Base-by-base conservation (phyloP, 2,113 vertebrate species). In the Platichthys stellatus region DNA sequence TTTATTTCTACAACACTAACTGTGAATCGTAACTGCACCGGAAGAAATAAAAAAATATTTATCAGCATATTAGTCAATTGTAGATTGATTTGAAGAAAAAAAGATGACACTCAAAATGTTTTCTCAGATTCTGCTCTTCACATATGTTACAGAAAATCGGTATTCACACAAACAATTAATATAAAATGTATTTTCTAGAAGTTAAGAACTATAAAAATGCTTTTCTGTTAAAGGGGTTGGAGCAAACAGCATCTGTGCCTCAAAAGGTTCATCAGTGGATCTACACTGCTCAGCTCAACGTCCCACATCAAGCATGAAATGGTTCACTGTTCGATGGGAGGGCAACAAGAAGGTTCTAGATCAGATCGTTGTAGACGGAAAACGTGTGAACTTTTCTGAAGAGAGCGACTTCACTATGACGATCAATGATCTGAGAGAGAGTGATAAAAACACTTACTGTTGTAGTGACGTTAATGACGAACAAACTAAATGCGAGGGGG, bases 211-310 rank as follows among this genome's bases (percentile, higher is more conserved):
- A 49, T 59, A 28, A 26, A 81, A 43, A 12, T 12, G 10, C 11
- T 43, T 17, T 53, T 60, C n/a, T 54, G 43, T 74, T 60, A 20
- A 28, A 82, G 80, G 57, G 26, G 11, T 26, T 63, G 2, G 1
- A 57, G n/a, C 13, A n/a, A 40, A 61, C 4, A 49, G 10, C n/a
- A 62, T 65, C 17, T 81, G 78, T 28, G 73, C 17, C 31, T 20
- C 83, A 20, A 86, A 73, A 49, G 77, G 69, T 47, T 80, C 77
- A 43, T 63, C 80, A 6, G 65, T 83, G 61, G 21, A 69, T 53
- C 69, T 86, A 59, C 12, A 2, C n/a, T 86, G 84, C 49, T 58
- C 69, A 5, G 12, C 14, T 60, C 0, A 60, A 60, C 4, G 0
- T 59, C 5, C 20, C 35, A 45, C 45, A 18, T 24, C 20, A 4